Conservation (phyloP, 2,888 invertebrate species). For the Amphiduros pacificus region DNA sequence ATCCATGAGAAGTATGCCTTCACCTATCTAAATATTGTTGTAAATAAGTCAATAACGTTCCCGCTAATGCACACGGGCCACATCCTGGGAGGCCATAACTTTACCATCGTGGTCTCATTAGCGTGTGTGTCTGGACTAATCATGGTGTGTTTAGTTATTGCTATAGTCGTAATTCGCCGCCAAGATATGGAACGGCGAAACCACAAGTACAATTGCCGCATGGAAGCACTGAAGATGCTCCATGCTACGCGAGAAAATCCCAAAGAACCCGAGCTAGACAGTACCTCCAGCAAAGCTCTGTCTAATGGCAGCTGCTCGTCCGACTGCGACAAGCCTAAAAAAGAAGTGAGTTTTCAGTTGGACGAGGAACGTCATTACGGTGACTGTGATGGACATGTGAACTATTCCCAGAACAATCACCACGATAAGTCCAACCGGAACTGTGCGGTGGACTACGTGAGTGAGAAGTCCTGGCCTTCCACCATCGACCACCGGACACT, state of each 20-base stretch:
- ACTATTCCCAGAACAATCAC: conserved; percentile 9
- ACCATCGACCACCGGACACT: conserved; percentile 20
- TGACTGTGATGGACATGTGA: conserved; percentile 4
- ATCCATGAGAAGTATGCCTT: conserved; percentile 9
- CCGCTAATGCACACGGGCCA: conserved; percentile 8
- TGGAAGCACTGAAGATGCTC: conserved; percentile 20
- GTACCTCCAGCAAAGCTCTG: conserved; percentile 9
- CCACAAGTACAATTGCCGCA: conserved; percentile 19
- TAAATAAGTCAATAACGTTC: conserved; percentile 24
- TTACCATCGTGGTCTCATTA: conserved; percentile 18
- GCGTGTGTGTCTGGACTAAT: conserved; percentile 19
- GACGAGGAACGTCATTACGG: conserved; percentile 12
- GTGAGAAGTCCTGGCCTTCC: conserved; percentile 17
- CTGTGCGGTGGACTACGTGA: too few relatives aligned
- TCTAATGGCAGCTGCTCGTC: conserved; percentile 14
- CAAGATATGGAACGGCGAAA: conserved; percentile 14
- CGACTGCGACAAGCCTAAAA: conserved; percentile 13
- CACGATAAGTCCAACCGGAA: background rate
- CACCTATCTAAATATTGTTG: conserved; percentile 15
- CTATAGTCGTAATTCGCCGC: conserved; percentile 14
- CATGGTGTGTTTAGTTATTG: conserved; percentile 13
- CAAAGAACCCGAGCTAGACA: conserved; percentile 12
- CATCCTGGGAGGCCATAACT: conserved; percentile 17
- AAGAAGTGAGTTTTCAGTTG: conserved; percentile 25
- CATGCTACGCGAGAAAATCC: conserved; percentile 8